Evolutionary conservation across 2,797 vertebrate genomes (phyloP), one percentile per base, ranked within the genome.

Genomic region (Amazona ochrocephala): DNA sequence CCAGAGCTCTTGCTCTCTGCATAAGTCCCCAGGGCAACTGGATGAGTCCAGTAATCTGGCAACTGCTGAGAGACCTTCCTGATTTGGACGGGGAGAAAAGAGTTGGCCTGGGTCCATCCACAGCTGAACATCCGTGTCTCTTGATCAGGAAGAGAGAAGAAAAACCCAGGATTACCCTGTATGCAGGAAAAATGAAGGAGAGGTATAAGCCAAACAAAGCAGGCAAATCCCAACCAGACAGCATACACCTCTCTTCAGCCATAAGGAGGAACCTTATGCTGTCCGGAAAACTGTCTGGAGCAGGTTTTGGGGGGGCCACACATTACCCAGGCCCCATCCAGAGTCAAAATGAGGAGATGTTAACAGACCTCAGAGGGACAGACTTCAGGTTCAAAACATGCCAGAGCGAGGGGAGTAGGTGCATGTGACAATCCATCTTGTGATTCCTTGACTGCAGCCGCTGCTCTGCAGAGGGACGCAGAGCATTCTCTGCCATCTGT

Each of bases 1-100:
- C 2, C 16, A n/a, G 19, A 41, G 17, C 41, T n/a, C 44, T 66
- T 65, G 9, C 2, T 27, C 34, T 51, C 74, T 84, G 39, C 10
- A 4, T 3, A 8, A 68, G 17, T 56, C 11, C 29, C 29, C 21
- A 42, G 45, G 27, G n/a, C 22, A 65, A 29, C 14, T 72, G 41
- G 32, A 48, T 1, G 5, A 75, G 20, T n/a, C 4, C 51, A 60
- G 20, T 60, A 17, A 58, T 45, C 48, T 0, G 0, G 42, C 12
- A 78, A 9, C 20, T 39, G 12, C 8, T 60, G 42, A 44, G 0
- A 4, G 50, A 45, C 26, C 22, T 76, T 70, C 19, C 7, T 79
- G 30, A 34, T 1, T 42, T 16, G 16, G 13, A 53, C 45, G 44
- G 58, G 50, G 16, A 78, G 41, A 53, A 53, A 90, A 65, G 6